Evolutionary conservation across 2,113 vertebrate genomes (phyloP).

Genomic region (Pagrus major): DNA sequence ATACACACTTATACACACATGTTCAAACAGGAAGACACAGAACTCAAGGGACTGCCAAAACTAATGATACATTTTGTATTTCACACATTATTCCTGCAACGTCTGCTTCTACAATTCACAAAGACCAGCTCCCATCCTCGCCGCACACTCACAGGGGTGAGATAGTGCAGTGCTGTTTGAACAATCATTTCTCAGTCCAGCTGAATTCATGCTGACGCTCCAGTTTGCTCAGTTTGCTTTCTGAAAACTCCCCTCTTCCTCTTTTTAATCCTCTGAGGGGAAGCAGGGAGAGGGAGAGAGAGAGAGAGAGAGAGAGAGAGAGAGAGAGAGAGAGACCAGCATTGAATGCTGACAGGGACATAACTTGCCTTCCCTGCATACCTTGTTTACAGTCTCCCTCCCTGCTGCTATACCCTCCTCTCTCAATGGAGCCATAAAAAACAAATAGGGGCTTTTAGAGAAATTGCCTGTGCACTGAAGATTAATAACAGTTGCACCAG

Average conservation of each 20-base stretch:
- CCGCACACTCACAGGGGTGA: conserved; percentile 44
- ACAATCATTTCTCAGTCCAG: conserved; percentile 76
- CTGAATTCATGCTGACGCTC: conserved; percentile 79
- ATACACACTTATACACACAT: neutral
- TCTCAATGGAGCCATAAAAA: conserved; percentile 86
- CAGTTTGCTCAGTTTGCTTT: conserved; percentile 75
- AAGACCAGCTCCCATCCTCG: conserved; percentile 24
- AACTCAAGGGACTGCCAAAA: neutral
- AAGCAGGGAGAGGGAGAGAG: conserved; percentile 42
- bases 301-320: conserved; percentile 56
- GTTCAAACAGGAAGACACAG: neutral
- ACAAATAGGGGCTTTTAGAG: conserved; percentile 87
- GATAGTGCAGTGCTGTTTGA: conserved; percentile 69
- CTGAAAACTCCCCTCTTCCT: conserved; percentile 73
- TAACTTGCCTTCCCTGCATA: conserved; percentile 78
- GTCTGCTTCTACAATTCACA: conserved; percentile 30
- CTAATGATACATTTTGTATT: conserved; percentile 47
- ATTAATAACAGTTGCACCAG: conserved; percentile 85
- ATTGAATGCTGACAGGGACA: conserved; percentile 81
- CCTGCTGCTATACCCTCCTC: conserved; percentile 65
- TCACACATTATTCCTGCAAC: conserved; percentile 23
- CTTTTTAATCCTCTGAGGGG: conserved; percentile 75
- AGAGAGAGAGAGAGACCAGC: conserved; percentile 57
- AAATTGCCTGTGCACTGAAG: conserved; percentile 85
- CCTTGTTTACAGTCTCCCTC: conserved; percentile 83